phyloP scores from a whole-genome alignment of 2,888 invertebrate species.

The Dioctria rufipes region DNA sequence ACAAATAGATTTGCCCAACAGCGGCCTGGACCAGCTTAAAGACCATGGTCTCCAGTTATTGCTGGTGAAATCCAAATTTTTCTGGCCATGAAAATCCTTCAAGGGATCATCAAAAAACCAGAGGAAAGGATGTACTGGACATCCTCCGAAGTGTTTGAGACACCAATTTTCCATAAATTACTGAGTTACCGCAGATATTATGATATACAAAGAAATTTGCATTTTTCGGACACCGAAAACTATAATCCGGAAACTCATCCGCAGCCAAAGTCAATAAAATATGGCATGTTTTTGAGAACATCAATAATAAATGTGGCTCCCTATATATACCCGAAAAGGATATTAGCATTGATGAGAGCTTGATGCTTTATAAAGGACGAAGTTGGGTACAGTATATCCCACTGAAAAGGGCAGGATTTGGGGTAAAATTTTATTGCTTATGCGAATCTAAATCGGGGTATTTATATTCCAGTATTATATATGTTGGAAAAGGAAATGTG shows the following conservation, averaged over 20 bases:
- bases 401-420: slow-evolving; percentile 18
- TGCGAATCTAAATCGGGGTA: slow-evolving; percentile 7
- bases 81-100: too few species aligned
- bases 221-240: slow-evolving; percentile 9
- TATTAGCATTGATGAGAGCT: slow-evolving; percentile 59
- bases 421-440: neutral
- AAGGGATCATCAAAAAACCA: too few species aligned
- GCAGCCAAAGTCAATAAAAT: too few species aligned
- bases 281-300: slow-evolving; percentile 54
- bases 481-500: neutral
- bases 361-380: slow-evolving; percentile 60
- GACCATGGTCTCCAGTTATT: neutral
- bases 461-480: neutral
- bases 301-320: slow-evolving; percentile 39
- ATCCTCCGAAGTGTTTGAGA: slow-evolving; percentile 4
- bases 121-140: slow-evolving; percentile 14
- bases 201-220: slow-evolving; percentile 14
- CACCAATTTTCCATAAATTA: slow-evolving; percentile 41
- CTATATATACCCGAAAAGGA: slow-evolving; percentile 56
- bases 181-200: slow-evolving; percentile 7
- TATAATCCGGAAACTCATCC: slow-evolving; percentile 53
- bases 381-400: slow-evolving; percentile 49
- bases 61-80: neutral
- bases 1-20: slow-evolving; percentile 30
- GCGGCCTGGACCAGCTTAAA: neutral